Evolutionary conservation across 2,113 vertebrate species (phyloP), one percentile per base, ranked within the genome.

Genomic region (Micromys minutus): DNA sequence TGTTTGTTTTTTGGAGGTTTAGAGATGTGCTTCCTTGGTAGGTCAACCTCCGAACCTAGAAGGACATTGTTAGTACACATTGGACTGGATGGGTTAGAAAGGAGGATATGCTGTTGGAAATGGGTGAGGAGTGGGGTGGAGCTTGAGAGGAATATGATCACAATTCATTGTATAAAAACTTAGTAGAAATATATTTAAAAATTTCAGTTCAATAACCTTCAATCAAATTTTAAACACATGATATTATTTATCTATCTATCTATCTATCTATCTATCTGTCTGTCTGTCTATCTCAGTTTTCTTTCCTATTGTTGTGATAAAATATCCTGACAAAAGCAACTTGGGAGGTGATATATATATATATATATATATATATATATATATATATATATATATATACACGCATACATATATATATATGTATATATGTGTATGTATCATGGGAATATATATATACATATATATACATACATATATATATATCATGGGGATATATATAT

Each of bases 181-280:
- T 81, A 59, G 24, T 8, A 59, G 57, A 81, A 59, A 26, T 26
- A 59, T 26, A 81, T 42, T 81, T 39, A 59, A 81, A 81, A 39
- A 61, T 42, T n/a, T 12, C 72, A 39, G 72, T 92, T 88, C n/a
- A 91, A n/a, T 91, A 72, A 86, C 24, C 91, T 93, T 67, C 13
- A 92, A 79, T 89, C n/a, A 86, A 77, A 80, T 75, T 87, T 90
- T 84, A 67, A 69, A 71, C 21, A 72, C 85, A 22, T 84, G 84
- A 88, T 92, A 90, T 59, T 26, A 72, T 52, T 24, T 63, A 26
- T 63, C 8, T n/a, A 52, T 52, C 50, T 26, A 26, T 61, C 22
- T 61, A 61, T 61, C 22, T 52, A 52, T 52, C 50, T 52, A 52
- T 52, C 50, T 52, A 52, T 65, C 63, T 65, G 11, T 65, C 26